Evolutionary conservation across 2,888 invertebrate species (phyloP).

Genomic region (Ditula angustiorana): DNA sequence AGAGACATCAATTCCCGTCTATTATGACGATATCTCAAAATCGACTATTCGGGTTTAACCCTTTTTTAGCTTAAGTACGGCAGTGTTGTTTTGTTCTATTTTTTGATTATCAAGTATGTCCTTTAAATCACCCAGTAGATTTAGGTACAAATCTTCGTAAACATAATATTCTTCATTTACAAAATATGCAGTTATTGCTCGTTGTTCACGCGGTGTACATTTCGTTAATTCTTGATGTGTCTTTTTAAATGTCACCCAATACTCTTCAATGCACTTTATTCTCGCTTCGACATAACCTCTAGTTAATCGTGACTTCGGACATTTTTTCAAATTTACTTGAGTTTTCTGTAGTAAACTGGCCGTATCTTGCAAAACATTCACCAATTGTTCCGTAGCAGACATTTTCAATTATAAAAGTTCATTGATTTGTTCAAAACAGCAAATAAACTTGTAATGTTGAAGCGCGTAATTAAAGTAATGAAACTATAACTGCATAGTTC

Average conservation of each 20-base stretch:
- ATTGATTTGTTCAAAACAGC: background rate
- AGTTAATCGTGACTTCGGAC: conserved; percentile 39
- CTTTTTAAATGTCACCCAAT: conserved; percentile 17
- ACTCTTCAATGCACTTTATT: conserved; percentile 16
- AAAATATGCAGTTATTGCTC: conserved; percentile 25
- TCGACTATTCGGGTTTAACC: too few species aligned
- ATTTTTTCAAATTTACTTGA: conserved; percentile 38
- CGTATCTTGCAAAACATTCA: conserved; percentile 30
- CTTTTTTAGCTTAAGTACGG: too few species aligned
- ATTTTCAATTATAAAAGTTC: background rate
- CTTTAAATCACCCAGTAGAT: conserved; percentile 6
- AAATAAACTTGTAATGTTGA: background rate
- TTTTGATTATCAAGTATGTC: background rate
- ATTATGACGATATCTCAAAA: too few species aligned
- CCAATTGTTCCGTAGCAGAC: background rate
- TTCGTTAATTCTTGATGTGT: background rate
- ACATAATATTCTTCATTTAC: conserved; percentile 34
- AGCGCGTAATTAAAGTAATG: too few species aligned
- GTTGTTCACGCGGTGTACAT: background rate
- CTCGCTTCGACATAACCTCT: conserved; percentile 37
- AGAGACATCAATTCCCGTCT: too few species aligned
- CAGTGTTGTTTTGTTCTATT: conserved; percentile 2
- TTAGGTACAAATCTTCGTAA: conserved; percentile 32
- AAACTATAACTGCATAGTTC: too few species aligned
- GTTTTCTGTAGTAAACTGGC: conserved; percentile 30